Conservation (phyloP, 2,888 invertebrate genomes). For the Lordiphosa andalusiaca region DNA sequence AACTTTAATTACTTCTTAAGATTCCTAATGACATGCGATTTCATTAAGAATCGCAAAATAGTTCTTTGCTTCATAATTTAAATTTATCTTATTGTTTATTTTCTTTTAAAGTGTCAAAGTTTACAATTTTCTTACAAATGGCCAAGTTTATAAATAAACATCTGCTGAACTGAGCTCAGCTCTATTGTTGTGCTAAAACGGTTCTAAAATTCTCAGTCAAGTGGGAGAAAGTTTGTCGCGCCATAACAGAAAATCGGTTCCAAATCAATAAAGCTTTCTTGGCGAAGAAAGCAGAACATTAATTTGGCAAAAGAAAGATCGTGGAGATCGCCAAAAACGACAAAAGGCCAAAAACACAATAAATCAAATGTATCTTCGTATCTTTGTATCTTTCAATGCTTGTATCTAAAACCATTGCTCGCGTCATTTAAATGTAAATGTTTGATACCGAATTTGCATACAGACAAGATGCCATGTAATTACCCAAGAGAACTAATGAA, state of each 20-base stretch:
- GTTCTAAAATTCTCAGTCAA: slow-evolving; percentile 20
- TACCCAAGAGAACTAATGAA: slow-evolving; percentile 41
- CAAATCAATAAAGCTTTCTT: slow-evolving; percentile 23
- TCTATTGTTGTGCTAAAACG: slow-evolving; percentile 1
- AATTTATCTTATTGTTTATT: slow-evolving; percentile 1
- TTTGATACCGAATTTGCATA: slow-evolving; percentile 55
- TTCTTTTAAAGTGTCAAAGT: background rate
- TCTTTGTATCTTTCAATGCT: slow-evolving; percentile 32
- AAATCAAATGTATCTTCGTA: slow-evolving; percentile 57
- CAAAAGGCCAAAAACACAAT: slow-evolving; percentile 40
- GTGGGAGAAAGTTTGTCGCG: slow-evolving; percentile 43
- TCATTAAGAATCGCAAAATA: no score
- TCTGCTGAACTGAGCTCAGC: background rate
- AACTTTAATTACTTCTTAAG: no score
- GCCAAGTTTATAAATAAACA: background rate
- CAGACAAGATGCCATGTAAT: slow-evolving; percentile 49
- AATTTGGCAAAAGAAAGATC: slow-evolving; percentile 25
- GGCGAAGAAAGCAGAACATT: slow-evolving; percentile 44
- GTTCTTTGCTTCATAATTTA: no score
- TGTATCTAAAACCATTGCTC: slow-evolving; percentile 19
- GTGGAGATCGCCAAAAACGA: slow-evolving; percentile 7
- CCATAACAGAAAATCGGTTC: slow-evolving; percentile 21
- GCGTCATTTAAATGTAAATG: slow-evolving; percentile 36
- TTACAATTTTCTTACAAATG: slow-evolving; percentile 2
- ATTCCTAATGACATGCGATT: no score